phyloP scores from a whole-genome alignment of 2,797 vertebrate genomes.

The Miichthys miiuy region DNA sequence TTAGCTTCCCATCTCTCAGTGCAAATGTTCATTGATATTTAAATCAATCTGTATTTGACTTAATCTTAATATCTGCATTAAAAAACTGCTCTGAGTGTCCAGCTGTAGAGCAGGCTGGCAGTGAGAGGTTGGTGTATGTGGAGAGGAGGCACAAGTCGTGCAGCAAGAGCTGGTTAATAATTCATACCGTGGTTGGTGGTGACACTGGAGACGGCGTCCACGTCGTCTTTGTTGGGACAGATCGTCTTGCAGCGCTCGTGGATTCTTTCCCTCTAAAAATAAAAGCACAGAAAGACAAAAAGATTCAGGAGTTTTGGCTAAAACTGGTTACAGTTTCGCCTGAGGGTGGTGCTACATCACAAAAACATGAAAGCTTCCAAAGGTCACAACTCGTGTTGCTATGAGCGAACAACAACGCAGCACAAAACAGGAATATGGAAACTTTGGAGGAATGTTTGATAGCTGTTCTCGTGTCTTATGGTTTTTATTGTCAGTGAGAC shows the following conservation, averaged over 20 bases:
- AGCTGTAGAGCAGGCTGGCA: not conserved
- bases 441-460: not conserved
- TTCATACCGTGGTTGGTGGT: constrained; percentile 90
- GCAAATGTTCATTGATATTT: not conserved
- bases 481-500: not conserved
- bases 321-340: not conserved
- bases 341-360: not conserved
- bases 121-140: not conserved
- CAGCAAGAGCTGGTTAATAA: constrained; percentile 53
- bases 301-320: not conserved
- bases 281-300: constrained; percentile 24
- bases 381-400: not conserved
- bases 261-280: constrained; percentile 91
- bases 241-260: constrained; percentile 93
- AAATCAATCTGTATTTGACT: not conserved
- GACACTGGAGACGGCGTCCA: constrained; percentile 85
- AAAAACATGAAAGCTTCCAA: not conserved
- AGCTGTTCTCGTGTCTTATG: not conserved
- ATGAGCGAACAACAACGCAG: not conserved
- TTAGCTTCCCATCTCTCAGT: too few relatives aligned
- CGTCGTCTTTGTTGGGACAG: constrained; percentile 92
- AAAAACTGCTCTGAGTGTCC: not conserved
- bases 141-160: not conserved
- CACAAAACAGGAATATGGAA: constrained; percentile 3
- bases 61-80: too few relatives aligned